Percentiles rank a stretch among this genome's conserved stretches.
phyloP scores from a whole-genome alignment of 2,113 vertebrate genomes.

The Forbesichthys agassizii region DNA sequence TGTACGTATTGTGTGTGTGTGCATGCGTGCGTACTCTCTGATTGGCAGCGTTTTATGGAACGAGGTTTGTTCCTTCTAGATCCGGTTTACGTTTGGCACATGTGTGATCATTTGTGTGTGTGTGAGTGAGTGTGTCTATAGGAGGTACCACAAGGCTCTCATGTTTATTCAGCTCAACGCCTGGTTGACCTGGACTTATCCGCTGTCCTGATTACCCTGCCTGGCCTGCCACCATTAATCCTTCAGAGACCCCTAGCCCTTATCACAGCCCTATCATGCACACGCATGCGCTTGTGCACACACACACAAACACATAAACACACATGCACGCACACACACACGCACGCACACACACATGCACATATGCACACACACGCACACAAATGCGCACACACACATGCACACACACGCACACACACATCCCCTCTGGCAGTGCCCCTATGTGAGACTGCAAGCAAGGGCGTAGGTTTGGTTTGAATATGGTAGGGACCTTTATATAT shows the following conservation, averaged over 20 bases:
- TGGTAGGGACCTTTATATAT: no score
- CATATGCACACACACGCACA: neutral
- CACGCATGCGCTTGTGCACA: slow-evolving; percentile 2
- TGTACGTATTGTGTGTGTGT: slow-evolving; percentile 3
- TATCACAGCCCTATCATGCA: slow-evolving; percentile 59
- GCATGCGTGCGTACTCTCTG: slow-evolving; percentile 34
- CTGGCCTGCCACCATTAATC: slow-evolving; percentile 77
- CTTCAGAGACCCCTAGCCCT: slow-evolving; percentile 71
- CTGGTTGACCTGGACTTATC: slow-evolving; percentile 75
- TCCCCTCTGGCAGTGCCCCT: no score
- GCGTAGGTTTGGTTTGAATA: no score
- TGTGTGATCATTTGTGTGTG: slow-evolving; percentile 48
- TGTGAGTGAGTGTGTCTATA: slow-evolving; percentile 11
- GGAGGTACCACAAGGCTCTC: slow-evolving; percentile 66
- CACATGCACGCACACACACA: slow-evolving; percentile 11
- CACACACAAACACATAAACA: slow-evolving; percentile 1
- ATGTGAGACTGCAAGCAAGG: no score
- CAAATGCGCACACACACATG: no score
- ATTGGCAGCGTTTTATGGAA: slow-evolving; percentile 68
- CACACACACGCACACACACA: no score
- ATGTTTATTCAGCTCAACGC: slow-evolving; percentile 78
- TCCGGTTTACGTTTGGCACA: slow-evolving; percentile 46
- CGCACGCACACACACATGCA: slow-evolving; percentile 1
- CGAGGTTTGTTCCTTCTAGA: slow-evolving; percentile 54
- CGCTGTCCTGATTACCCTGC: slow-evolving; percentile 75